Base-by-base conservation (phyloP, 2,113 vertebrate genomes). In the Tursiops truncatus region DNA sequence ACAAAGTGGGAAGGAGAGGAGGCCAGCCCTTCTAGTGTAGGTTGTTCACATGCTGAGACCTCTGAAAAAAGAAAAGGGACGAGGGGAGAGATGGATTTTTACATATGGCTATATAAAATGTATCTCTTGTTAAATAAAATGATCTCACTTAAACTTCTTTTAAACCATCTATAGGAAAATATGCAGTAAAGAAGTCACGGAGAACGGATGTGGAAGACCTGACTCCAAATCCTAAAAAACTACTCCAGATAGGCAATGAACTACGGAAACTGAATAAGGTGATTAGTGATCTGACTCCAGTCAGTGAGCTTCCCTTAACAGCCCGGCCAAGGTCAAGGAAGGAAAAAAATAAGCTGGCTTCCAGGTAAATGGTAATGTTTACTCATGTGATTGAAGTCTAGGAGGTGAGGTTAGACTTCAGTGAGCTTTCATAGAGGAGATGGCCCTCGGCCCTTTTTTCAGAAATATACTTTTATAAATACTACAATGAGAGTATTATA, bases 341-440 rank as follows among this genome's bases (percentile, higher is more conserved):
- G 98, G 99, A 99, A 97, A 99, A 99, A 97, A 99, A 99, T 98
- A 99, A 99, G 97, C 97, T 99, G 97, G 99, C 99, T 62, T 99
- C 99, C 98, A 99, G 99, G 99, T 99, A 99, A 81, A 31, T 76
- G 26, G 4, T 95, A 63, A 63, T 6, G 2, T 82, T 93, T 95
- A 25, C 44, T 85, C 13, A 26, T 65, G 60, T 74, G 41, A 97
- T 85, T 84, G 28, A 18, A 88, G 88, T 80, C 60, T 73, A 68
- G 79, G 73, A 50, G 53, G 33, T 94, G 31, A 58, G 44, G 56
- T 96, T 97, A 77, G 76, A 74, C 2, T 77, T 80, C 50, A 79
- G 76, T 36, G 76, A 80, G n/a, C 20, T 94, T 68, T 86, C 73
- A n/a, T 6, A 4, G 23, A 67, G 71, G 47, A 95, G 26, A 21